Conservation (phyloP, 2,797 vertebrate genomes). For the Sebastes nivosus region DNA sequence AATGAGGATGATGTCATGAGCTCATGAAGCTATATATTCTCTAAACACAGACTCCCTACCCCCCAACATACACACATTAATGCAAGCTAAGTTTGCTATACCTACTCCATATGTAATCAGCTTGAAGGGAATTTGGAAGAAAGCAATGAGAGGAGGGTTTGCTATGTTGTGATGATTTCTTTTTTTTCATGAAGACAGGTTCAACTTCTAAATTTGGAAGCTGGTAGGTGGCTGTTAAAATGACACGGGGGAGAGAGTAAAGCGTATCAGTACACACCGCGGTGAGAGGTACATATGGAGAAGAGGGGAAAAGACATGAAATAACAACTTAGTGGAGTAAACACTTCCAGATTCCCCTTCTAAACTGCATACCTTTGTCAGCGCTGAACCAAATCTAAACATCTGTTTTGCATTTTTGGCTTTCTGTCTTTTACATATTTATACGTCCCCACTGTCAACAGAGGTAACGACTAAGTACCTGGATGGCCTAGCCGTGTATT, state of each 20-base stretch:
- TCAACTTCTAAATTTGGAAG: constrained; percentile 32
- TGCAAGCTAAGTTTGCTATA: constrained; percentile 36
- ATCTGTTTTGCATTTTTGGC: constrained; percentile 30
- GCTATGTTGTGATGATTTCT: not conserved
- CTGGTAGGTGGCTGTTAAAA: constrained; percentile 30
- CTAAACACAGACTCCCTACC: constrained; percentile 1
- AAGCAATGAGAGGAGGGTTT: constrained; percentile 24
- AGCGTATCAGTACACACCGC: not conserved
- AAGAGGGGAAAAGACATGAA: not conserved
- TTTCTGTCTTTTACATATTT: constrained; percentile 33
- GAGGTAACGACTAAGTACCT: constrained; percentile 31
- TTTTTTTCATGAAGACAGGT: constrained; percentile 4
- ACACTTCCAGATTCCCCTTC: constrained; percentile 5
- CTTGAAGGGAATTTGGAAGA: constrained; percentile 28
- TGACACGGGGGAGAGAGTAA: constrained; percentile 4
- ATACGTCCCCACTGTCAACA: constrained; percentile 11
- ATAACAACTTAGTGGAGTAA: not conserved
- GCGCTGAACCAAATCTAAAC: constrained; percentile 12
- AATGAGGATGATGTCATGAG: constrained; percentile 30
- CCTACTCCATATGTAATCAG: constrained; percentile 12
- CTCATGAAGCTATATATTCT: constrained; percentile 37
- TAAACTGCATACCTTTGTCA: not conserved
- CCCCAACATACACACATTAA: constrained; percentile 41
- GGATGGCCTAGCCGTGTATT: constrained; percentile 17
- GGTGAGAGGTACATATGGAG: not conserved